Evolutionary conservation across 1,140 invertebrate species (phyloP).

Genomic region (Eupeodes corollae): DNA sequence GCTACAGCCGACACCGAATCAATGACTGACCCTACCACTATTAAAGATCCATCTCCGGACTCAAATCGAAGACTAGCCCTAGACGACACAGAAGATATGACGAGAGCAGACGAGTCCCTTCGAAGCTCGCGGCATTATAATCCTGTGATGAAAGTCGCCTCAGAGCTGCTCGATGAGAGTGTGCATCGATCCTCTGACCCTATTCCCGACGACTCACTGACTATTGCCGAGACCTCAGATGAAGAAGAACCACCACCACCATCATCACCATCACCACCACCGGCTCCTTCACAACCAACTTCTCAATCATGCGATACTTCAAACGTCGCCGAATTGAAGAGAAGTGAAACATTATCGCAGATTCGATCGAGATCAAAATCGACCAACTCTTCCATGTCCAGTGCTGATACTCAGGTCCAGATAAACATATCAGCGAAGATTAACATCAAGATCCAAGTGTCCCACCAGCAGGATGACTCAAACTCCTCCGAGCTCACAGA

Average conservation of each 20-base stretch:
- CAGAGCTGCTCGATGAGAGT: too few relatives aligned
- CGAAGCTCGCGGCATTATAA: too few relatives aligned
- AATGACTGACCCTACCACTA: constrained; percentile 11
- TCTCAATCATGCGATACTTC: not conserved
- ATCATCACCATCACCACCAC: not conserved
- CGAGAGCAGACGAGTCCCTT: too few relatives aligned
- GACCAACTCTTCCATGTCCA: not conserved
- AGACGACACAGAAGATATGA: constrained; percentile 10
- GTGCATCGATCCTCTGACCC: not conserved
- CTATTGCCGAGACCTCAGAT: constrained; percentile 21
- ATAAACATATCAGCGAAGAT: constrained; percentile 35
- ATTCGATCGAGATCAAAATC: not conserved
- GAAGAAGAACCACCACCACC: constrained; percentile 9
- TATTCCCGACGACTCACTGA: constrained; percentile 17
- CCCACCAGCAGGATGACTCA: not conserved
- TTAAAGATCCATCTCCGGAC: constrained; percentile 10
- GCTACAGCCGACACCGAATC: constrained; percentile 29
- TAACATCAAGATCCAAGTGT: constrained; percentile 30
- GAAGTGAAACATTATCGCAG: not conserved
- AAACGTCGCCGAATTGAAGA: not conserved
- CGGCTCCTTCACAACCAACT: too few relatives aligned
- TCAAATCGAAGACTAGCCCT: constrained; percentile 8
- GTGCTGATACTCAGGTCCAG: not conserved
- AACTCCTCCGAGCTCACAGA: not conserved
- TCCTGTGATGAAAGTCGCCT: too few relatives aligned